Evolutionary conservation across 2,113 vertebrate genomes (phyloP).

Genomic region (Emydura subglobosa): DNA sequence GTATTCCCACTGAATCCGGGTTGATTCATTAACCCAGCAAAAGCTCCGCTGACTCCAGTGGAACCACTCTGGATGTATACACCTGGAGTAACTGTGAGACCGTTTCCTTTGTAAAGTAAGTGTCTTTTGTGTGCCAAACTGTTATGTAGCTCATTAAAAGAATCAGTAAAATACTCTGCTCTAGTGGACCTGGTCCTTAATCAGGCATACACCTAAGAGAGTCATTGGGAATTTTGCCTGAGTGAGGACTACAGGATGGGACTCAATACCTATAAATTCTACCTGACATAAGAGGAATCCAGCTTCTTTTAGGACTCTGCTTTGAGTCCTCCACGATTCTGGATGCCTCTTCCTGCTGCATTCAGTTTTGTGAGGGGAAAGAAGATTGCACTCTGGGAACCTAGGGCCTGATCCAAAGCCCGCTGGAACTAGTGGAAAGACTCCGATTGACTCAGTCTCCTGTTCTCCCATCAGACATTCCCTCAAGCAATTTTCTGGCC

Average conservation of each 20-base stretch:
- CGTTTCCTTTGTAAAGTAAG: accelerated
- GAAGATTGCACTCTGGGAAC: not conserved
- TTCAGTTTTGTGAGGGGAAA: not conserved
- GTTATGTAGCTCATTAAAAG: accelerated
- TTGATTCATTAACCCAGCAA: not conserved
- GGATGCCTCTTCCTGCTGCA: not conserved
- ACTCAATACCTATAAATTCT: not conserved
- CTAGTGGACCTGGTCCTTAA: not conserved
- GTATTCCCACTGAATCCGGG: accelerated
- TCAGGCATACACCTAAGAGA: not conserved
- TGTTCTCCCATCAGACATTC: not conserved
- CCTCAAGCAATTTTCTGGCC: not conserved
- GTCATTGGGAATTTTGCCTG: accelerated
- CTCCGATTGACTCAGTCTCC: not conserved
- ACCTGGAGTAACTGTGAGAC: accelerated
- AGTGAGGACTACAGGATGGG: not conserved
- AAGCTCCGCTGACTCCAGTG: not conserved
- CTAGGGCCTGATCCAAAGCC: not conserved
- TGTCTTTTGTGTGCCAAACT: not conserved
- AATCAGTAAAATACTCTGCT: not conserved
- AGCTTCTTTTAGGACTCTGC: not conserved
- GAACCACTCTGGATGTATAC: not conserved
- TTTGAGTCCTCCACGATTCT: not conserved
- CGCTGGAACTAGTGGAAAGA: not conserved
- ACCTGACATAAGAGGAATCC: accelerated